A percentile compares a stretch with the other conserved stretches of the same genome.
Evolutionary conservation across 1,140 invertebrate species (phyloP).

Genomic region (Ridgeia piscesae): DNA sequence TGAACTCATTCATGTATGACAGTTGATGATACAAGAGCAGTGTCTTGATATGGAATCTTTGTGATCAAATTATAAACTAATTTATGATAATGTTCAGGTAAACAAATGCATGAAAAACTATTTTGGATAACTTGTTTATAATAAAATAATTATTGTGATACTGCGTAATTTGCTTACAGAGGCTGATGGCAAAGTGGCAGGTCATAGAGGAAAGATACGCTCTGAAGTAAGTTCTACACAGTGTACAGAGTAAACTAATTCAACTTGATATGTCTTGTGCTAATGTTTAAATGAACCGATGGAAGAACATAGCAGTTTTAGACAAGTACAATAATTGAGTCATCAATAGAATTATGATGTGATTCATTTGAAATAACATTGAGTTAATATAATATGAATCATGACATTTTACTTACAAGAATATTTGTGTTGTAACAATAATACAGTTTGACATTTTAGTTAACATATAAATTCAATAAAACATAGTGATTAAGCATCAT

Average conservation of each 20-base stretch:
- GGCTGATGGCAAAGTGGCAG: conserved; percentile 76
- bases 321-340: background rate
- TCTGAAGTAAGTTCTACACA: conserved; percentile 58
- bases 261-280: background rate
- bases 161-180: conserved; percentile 57
- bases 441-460: background rate
- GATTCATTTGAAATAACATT: background rate
- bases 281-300: background rate
- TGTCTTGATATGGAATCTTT: background rate
- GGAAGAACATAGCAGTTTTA: background rate
- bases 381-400: background rate
- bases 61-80: background rate
- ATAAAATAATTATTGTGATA: background rate
- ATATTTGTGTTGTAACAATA: too few relatives aligned
- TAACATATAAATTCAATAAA: background rate
- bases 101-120: background rate
- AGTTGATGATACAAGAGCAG: too few relatives aligned
- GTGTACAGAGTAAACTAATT: background rate
- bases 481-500: background rate
- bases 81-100: background rate
- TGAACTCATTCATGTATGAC: too few relatives aligned
- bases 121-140: background rate
- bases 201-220: conserved; percentile 67
- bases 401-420: too few relatives aligned
- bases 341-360: background rate